phyloP scores from a whole-genome alignment of 2,113 vertebrate species.

The Edolisoma coerulescens region DNA sequence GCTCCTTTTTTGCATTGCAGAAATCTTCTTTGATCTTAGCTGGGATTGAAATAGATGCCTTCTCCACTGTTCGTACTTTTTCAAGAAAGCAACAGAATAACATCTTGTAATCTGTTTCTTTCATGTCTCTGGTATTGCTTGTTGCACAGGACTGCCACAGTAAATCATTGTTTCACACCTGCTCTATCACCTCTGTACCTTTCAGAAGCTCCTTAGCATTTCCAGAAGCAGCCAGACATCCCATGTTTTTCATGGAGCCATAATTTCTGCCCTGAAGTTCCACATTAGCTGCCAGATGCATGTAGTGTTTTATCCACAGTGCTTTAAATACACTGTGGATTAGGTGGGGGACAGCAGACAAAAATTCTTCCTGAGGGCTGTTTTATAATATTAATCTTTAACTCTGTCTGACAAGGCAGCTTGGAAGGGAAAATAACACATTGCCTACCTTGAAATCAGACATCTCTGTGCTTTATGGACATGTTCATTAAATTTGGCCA shows the following conservation, averaged over 20 bases:
- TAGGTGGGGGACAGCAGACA: background rate
- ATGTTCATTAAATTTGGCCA: background rate
- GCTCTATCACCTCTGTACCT: background rate
- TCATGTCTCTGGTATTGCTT: background rate
- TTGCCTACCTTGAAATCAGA: background rate
- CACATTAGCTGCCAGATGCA: background rate
- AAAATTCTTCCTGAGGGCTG: background rate
- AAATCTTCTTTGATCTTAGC: slow-evolving; percentile 11
- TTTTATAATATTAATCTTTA: background rate
- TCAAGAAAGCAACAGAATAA: background rate
- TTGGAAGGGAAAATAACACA: background rate
- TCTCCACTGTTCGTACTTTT: background rate
- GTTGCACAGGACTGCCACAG: background rate
- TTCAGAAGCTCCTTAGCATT: background rate
- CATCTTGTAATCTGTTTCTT: background rate
- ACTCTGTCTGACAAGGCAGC: background rate
- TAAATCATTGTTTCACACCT: background rate
- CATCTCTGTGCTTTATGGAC: background rate
- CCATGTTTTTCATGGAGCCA: background rate
- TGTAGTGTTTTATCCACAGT: background rate
- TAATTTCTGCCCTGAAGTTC: background rate
- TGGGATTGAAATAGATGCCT: background rate
- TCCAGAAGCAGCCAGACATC: background rate
- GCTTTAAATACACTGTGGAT: background rate
- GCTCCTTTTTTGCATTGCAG: background rate